Evolutionary conservation across 2,113 vertebrate genomes (phyloP).

Genomic region (Deroptyus accipitrinus): DNA sequence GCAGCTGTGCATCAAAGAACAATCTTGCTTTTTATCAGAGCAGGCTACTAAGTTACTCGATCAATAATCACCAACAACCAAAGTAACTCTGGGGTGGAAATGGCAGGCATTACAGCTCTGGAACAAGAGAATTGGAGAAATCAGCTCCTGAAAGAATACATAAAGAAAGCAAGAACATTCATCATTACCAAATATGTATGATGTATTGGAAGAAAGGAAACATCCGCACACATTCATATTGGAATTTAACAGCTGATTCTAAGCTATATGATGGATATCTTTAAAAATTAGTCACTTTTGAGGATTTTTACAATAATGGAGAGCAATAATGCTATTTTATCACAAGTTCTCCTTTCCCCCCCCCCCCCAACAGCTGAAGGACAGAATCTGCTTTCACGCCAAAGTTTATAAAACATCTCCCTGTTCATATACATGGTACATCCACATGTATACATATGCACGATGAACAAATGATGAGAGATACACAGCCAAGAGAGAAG

Average conservation of each 20-base stretch:
- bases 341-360: neutral
- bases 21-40: neutral
- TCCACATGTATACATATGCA: neutral
- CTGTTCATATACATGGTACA: neutral
- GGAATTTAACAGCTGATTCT: neutral
- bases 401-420: neutral
- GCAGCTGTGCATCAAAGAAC: neutral
- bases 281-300: neutral
- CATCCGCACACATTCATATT: neutral
- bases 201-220: neutral
- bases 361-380: neutral
- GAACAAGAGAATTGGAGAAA: neutral
- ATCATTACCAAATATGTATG: neutral
- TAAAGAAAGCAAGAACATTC: neutral
- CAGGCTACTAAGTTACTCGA: neutral
- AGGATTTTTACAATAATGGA: neutral
- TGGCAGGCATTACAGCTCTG: neutral
- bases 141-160: neutral
- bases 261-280: neutral
- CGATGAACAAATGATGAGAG: neutral
- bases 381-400: neutral
- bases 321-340: neutral
- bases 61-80: neutral
- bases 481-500: neutral
- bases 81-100: neutral